Evolutionary conservation across 1,140 invertebrate species (phyloP).

Genomic region (Scylla paramamosain): DNA sequence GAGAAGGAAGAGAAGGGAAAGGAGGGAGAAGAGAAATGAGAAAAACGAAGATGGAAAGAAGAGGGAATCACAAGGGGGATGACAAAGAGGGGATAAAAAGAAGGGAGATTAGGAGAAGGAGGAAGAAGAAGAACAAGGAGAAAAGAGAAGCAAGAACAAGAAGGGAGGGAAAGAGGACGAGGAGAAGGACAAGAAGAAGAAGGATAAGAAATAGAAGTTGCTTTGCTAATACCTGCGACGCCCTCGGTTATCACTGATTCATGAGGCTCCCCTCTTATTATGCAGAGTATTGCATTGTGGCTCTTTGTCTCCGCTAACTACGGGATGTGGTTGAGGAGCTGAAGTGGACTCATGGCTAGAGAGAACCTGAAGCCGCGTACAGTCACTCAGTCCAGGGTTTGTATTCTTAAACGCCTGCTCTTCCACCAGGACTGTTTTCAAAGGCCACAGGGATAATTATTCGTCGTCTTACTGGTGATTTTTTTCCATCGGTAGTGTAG

Average conservation of each 20-base stretch:
- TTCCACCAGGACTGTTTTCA: no score
- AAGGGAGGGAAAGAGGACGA: background rate
- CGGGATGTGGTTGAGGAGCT: background rate
- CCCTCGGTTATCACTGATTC: conserved; percentile 1
- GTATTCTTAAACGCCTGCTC: no score
- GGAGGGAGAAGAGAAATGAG: no score
- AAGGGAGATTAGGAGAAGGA: no score
- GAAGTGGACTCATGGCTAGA: background rate
- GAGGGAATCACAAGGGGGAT: background rate
- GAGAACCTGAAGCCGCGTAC: no score
- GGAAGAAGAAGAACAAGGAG: no score
- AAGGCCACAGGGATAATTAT: no score
- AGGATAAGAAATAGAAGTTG: background rate
- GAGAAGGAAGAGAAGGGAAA: no score
- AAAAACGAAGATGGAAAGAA: background rate
- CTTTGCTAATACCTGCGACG: background rate
- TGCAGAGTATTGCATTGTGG: background rate
- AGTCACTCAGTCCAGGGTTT: no score
- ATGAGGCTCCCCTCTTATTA: background rate
- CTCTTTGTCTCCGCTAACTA: background rate
- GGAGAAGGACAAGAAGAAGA: background rate
- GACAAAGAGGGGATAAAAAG: no score
- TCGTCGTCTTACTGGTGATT: no score
- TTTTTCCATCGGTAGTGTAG: no score
- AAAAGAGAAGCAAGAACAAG: background rate